phyloP scores from a whole-genome alignment of 2,888 invertebrate species.

The Drosophila anceps region DNA sequence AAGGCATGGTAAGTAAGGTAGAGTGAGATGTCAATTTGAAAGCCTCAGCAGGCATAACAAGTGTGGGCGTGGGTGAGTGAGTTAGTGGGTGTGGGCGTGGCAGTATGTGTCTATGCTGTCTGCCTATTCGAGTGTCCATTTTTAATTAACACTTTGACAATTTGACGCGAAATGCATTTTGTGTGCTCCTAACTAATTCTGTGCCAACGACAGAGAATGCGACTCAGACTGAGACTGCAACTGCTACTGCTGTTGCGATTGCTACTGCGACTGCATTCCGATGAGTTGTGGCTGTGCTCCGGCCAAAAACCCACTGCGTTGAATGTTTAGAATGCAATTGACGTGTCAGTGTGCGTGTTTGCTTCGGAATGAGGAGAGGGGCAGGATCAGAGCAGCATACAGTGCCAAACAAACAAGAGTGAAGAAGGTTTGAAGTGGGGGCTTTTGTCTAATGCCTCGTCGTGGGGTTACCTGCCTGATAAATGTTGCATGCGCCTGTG shows the following conservation, averaged over 20 bases:
- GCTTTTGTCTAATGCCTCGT: constrained; percentile 33
- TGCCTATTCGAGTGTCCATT: constrained; percentile 79
- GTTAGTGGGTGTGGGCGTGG: neutral
- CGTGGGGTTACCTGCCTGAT: constrained; percentile 47
- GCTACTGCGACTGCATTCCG: constrained; percentile 35
- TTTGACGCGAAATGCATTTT: constrained; percentile 77
- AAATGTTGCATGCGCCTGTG: constrained; percentile 77
- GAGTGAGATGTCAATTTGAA: neutral
- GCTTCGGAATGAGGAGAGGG: neutral
- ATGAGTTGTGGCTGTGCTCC: constrained; percentile 37
- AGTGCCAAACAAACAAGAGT: neutral
- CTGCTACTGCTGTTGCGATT: neutral
- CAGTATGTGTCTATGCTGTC: constrained; percentile 26
- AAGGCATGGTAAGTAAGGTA: neutral
- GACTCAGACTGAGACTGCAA: constrained; percentile 21
- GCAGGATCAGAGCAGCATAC: neutral
- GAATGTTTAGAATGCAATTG: constrained; percentile 78
- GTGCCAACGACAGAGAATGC: constrained; percentile 14
- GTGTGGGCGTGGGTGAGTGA: neutral
- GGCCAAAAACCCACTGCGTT: constrained; percentile 55
- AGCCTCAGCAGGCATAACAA: neutral
- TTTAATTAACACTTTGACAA: constrained; percentile 83
- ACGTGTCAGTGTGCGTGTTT: constrained; percentile 53
- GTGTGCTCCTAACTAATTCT: constrained; percentile 46
- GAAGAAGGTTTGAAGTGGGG: neutral